A percentile compares a stretch with the other conserved stretches of the same genome.
These are phyloP conservation scores for Lordiphosa fenestrarum DNA, from an alignment of 2,888 invertebrate species.

Conservation along the genomic window DNA sequence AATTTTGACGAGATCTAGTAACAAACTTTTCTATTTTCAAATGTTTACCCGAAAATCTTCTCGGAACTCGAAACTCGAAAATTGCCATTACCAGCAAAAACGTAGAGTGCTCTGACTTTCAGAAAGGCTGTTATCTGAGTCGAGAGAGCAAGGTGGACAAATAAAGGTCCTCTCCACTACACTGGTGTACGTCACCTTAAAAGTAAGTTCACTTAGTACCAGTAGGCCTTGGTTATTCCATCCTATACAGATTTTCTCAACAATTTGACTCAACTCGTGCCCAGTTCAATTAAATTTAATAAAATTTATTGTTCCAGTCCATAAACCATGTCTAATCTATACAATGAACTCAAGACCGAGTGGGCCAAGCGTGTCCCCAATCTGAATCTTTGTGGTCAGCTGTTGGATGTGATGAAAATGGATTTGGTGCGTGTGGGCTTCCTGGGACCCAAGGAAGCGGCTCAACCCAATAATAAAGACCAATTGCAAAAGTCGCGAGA, in stretches of 20 bases:
- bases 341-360: slow-evolving; percentile 49
- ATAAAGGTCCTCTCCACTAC: no score
- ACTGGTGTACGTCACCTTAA: no score
- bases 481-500: slow-evolving; percentile 47
- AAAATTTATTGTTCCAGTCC: slow-evolving; percentile 11
- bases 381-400: slow-evolving; percentile 32
- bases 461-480: slow-evolving; percentile 16
- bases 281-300: neutral
- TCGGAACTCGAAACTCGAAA: no score
- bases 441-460: neutral
- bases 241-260: neutral
- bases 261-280: neutral
- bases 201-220: no score
- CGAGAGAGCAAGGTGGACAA: no score
- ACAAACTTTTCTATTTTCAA: no score
- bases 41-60: no score
- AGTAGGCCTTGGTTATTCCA: slow-evolving; percentile 4
- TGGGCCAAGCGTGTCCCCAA: slow-evolving; percentile 55
- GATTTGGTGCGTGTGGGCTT: slow-evolving; percentile 45
- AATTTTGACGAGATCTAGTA: no score
- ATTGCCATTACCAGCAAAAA: no score
- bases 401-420: slow-evolving; percentile 52
- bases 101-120: no score
- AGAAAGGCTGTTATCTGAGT: no score
- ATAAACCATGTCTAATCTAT: slow-evolving; percentile 36